Base-by-base conservation (phyloP, 2,888 invertebrate genomes). In the Sialis lutaria region DNA sequence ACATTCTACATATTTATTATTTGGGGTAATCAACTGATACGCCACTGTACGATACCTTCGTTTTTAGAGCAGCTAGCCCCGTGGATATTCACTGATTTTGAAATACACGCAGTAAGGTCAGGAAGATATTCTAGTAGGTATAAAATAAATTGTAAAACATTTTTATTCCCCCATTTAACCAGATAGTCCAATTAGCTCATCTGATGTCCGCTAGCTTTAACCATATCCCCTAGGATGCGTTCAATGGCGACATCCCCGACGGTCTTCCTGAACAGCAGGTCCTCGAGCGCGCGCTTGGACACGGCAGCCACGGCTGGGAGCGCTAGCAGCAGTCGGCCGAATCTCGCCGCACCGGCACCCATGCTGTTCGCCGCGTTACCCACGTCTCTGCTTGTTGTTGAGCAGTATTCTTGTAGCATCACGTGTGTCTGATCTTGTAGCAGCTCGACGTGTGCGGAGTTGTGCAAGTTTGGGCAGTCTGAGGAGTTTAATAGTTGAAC, bases 371-470 rank as follows among this genome's bases (percentile, higher is more conserved):
- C 47, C 9, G 40, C 42, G 30, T 9, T 35, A 9, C n/a, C 34
- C 4, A 33, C 7, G 22, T 31, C 13, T 6, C 30, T 22, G 43
- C 63, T 63, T 50, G 59, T 57, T 48, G 64, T 63, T 0, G 61
- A 57, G 56, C 80, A 79, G 59, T 85, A 79, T 54, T 84, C 83
- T 55, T 82, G 79, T 30, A 91, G 67, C 64, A 83, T 79, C 5
- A 80, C 69, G 50, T 87, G 77, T 0, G 84, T 82, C 61, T 88
- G 86, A 54, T 89, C 88, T 67, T 89, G 89, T 1, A 88, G 64
- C 42, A 79, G 71, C 54, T 73, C 77, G 50, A 80, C 68, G 53
- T 79, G 73, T 6, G 61, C 64, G 1, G 68, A 61, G 54, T 80
- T 78, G 43, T 75, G 69, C 42, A 82, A 63, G 1, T 76, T 79